These are phyloP conservation scores for Clanis bilineata DNA, from an alignment of 2,888 invertebrate genomes.

Conservation along the genomic window DNA sequence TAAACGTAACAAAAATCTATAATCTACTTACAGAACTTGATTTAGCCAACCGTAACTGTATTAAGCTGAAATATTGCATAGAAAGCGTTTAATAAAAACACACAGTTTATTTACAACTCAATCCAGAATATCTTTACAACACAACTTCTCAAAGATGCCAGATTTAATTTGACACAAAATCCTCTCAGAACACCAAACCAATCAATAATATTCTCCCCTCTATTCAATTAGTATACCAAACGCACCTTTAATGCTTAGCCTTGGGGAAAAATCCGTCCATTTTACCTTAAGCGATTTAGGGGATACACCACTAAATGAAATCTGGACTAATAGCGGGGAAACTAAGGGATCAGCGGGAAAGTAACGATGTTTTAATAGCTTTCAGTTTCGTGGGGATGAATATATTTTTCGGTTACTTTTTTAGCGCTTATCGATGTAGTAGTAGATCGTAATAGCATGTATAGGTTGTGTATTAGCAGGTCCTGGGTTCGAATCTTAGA, in stretches of 20 bases:
- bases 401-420: constrained; percentile 6
- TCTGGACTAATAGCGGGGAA: constrained; percentile 26
- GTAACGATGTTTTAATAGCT: constrained; percentile 33
- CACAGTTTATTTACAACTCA: no score
- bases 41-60: no score
- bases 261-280: constrained; percentile 57
- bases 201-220: constrained; percentile 62
- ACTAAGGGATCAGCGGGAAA: constrained; percentile 23
- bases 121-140: no score
- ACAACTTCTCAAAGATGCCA: background rate
- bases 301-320: constrained; percentile 59
- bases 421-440: background rate
- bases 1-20: no score
- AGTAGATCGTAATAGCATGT: background rate
- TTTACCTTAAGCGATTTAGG: constrained; percentile 73
- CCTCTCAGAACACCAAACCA: constrained; percentile 34
- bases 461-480: no score
- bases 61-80: no score
- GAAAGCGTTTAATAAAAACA: no score
- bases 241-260: constrained; percentile 69
- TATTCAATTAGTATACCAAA: constrained; percentile 73
- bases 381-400: constrained; percentile 7
- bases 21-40: no score
- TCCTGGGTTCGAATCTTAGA: no score
- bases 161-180: constrained; percentile 18